These are phyloP conservation scores for Oopsacas minuta DNA, from an alignment of 37 sponge, comb jelly and placozoan species.

Conservation along the genomic window DNA sequence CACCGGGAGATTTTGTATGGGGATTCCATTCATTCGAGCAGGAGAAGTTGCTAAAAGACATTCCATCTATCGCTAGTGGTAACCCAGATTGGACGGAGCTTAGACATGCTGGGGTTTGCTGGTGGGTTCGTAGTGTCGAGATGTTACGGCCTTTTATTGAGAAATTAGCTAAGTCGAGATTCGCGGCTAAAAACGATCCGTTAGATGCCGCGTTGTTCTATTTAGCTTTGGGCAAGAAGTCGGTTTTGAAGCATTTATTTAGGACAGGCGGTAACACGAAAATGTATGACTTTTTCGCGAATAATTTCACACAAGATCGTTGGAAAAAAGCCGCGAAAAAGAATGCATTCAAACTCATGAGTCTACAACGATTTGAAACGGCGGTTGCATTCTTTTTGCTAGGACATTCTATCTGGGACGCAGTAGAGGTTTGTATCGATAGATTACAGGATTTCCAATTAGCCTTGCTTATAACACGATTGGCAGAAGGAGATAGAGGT, in stretches of 20 bases:
- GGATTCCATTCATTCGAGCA: slow-evolving; percentile 91
- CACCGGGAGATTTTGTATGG: slow-evolving; percentile 70
- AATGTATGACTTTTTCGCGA: slow-evolving; percentile 74
- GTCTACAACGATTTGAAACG: slow-evolving; percentile 83
- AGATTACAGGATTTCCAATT: slow-evolving; percentile 68
- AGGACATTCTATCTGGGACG: slow-evolving; percentile 72
- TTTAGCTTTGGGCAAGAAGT: slow-evolving; percentile 89
- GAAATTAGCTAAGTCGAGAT: slow-evolving; percentile 78
- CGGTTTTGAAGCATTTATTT: slow-evolving; percentile 62
- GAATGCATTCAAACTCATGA: slow-evolving; percentile 84
- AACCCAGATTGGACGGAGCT: slow-evolving; percentile 63
- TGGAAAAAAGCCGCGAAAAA: slow-evolving; percentile 91
- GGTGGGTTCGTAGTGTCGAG: slow-evolving; percentile 84
- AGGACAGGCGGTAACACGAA: slow-evolving; percentile 52
- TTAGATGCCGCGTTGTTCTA: slow-evolving; percentile 88
- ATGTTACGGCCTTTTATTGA: slow-evolving; percentile 58
- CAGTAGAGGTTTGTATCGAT: slow-evolving; percentile 77
- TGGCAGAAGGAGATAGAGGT: slow-evolving; percentile 62
- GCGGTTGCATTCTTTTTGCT: slow-evolving; percentile 97
- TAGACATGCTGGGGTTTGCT: slow-evolving; percentile 68
- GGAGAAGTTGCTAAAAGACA: slow-evolving; percentile 49
- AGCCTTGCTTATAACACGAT: slow-evolving; percentile 69
- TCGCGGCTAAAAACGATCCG: slow-evolving; percentile 61
- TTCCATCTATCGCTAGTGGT: slow-evolving; percentile 62
- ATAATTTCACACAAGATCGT: slow-evolving; percentile 70